phyloP scores from a whole-genome alignment of 2,888 invertebrate species.

The Cataglyphis livida region DNA sequence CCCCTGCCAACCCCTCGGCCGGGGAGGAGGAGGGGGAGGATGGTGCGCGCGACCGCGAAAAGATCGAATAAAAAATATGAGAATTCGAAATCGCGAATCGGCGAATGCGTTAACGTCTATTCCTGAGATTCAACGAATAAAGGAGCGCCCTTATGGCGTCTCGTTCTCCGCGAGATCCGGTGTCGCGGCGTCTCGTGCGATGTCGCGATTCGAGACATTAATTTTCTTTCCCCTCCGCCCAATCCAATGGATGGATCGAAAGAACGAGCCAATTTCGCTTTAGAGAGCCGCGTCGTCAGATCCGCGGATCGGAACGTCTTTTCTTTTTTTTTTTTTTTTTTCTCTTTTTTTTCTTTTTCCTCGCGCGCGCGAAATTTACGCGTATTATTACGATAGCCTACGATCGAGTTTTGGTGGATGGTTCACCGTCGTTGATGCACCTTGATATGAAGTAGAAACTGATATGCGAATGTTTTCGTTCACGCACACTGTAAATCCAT shows the following conservation, averaged over 20 bases:
- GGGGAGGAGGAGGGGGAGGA: not conserved
- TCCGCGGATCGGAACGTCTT: not conserved
- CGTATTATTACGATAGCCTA: conserved; percentile 21
- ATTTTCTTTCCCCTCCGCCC: not conserved
- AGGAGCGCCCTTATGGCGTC: conserved; percentile 12
- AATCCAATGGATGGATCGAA: not conserved
- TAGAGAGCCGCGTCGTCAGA: conserved; percentile 19
- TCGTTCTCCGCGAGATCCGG: not conserved
- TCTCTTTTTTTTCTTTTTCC: not conserved
- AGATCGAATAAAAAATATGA: conserved; percentile 47
- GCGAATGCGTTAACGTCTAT: conserved; percentile 52
- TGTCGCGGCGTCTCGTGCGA: not conserved
- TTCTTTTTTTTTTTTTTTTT: no score
- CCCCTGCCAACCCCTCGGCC: not conserved
- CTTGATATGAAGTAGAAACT: conserved; percentile 65
- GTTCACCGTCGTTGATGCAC: conserved; percentile 56
- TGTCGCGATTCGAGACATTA: conserved; percentile 9
- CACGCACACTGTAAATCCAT: conserved; percentile 53
- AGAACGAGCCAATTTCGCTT: not conserved
- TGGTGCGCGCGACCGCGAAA: conserved; percentile 20
- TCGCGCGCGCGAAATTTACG: conserved; percentile 14
- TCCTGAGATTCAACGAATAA: conserved; percentile 50
- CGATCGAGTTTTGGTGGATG: conserved; percentile 46
- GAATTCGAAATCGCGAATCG: conserved; percentile 40
- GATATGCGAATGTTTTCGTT: conserved; percentile 65